phyloP scores from a whole-genome alignment of 2,113 vertebrate species.

The Paralichthys olivaceus region DNA sequence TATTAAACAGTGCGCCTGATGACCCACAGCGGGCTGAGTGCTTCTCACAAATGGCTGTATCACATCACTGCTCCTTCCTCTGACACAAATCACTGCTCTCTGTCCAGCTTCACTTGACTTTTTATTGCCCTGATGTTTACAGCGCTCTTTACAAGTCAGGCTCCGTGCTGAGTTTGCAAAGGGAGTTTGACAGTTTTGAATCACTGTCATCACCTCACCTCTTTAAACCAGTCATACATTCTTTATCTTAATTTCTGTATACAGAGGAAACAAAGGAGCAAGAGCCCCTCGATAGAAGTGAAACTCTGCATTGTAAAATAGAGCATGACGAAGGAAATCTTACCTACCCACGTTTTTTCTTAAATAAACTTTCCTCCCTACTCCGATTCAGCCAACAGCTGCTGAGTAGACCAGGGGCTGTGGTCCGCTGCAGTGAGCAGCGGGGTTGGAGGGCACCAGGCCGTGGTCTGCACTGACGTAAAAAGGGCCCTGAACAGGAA shows the following conservation, averaged over 20 bases:
- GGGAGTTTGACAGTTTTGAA: conserved; percentile 18
- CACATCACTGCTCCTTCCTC: conserved; percentile 54
- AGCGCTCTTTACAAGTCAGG: conserved; percentile 21
- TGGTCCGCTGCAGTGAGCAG: conserved; percentile 45
- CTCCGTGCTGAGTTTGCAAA: background rate
- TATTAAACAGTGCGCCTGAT: conserved; percentile 25
- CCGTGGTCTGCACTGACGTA: conserved; percentile 59
- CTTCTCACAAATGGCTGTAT: conserved; percentile 66
- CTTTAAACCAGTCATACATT: conserved; percentile 37
- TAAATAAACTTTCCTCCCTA: conserved; percentile 19
- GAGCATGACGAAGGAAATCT: background rate
- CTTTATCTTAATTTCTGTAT: conserved; percentile 6
- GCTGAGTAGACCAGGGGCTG: conserved; percentile 37
- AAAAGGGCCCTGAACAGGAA: conserved; percentile 45
- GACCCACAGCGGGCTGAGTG: conserved; percentile 46
- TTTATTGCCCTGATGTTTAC: conserved; percentile 55
- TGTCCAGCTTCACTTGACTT: conserved; percentile 37
- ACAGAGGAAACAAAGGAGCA: background rate
- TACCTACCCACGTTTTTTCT: conserved; percentile 9
- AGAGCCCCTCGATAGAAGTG: conserved; percentile 1
- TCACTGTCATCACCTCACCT: conserved; percentile 39
- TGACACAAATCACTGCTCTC: conserved; percentile 51
- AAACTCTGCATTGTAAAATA: background rate
- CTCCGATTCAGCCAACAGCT: conserved; percentile 38
- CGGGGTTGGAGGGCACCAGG: conserved; percentile 46